Base-by-base conservation (phyloP, 2,888 invertebrate species). In the Drosophila trichaetosa region DNA sequence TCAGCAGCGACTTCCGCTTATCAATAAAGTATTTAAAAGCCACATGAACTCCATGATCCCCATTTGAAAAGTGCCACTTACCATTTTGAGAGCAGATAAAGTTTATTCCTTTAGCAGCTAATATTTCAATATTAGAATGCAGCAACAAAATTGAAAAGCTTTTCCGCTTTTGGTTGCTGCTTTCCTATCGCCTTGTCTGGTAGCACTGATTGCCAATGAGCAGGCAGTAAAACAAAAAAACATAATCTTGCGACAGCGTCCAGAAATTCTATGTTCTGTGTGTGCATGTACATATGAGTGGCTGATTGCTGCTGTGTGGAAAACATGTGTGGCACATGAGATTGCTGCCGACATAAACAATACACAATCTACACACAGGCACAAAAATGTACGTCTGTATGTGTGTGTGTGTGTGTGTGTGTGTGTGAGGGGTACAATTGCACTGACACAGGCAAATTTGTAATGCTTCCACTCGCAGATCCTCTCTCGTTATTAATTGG, bases 241-340 rank as follows among this genome's bases (percentile, higher is more conserved):
- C 42, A 76, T 83, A 89, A 87, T 85, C 86, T 82, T 82, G 68
- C 74, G 69, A 73, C 57, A 70, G 64, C 78, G 68, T 86, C 77
- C 78, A 82, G 88, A 74, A 78, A 51, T 75, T 85, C 64, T 80
- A 83, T 73, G 90, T 73, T 85, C 64, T 80, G 90, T 67, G 13
- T 11, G 31, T 0, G 31, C 31, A 58, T 69, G n/a, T 70, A 53
- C 33, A 72, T 61, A 36, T 27, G 42, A 46, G 42, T 64, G 29
- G 63, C 27, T 64, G 62, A 38, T n/a, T 48, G 31, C 29, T 69
- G 38, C 21, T 24, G 65, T 72, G 16, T 68, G 59, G 70, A 65
- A 68, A 89, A 89, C 85, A 85, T 88, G 60, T 85, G 90, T 69
- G 83, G 86, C 85, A 85, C 73, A 85, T 73, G 80, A 66, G 75